Evolutionary conservation across 2,888 invertebrate genomes (phyloP), one percentile per base, ranked within the genome.

Genomic region (Drosophila barbarae): DNA sequence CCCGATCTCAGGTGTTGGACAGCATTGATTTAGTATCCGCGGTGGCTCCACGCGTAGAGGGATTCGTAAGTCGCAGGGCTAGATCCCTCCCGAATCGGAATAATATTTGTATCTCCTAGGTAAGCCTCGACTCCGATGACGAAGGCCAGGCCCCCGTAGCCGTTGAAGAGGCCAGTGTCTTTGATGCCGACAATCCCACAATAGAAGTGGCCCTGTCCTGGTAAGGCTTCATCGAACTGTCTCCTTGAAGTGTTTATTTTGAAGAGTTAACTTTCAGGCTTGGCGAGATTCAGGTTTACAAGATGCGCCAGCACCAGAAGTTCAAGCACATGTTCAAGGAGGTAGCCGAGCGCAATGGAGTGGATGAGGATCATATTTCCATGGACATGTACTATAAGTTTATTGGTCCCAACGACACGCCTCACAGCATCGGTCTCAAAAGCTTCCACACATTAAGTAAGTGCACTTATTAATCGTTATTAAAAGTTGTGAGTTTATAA

Each of bases 301-400:
- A 77, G n/a, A 36, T 85, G 13, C 77, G 87, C 4, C 81, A 79
- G 65, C 75, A 86, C 64, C 89, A 89, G 58, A 88, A 88, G 60
- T 88, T 88, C 67, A 13, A 61, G 3, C 68, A 76, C 18, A 66
- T 88, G 53, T 87, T 89, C 38, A 66, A 78, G 30, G 69, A 74
- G 55, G 61, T 88, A 36, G 83, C 88, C 0, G 57, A 85, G 47
- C 83, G 86, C 13, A 87, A 88, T 64, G 69, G 70, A 7, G 82
- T 80, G 1, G 60, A 68, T 6, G 42, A 68, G 8, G 68, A 76
- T 1, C 73, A 81, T 50, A 60, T 89, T 32, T 73, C 85, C 9
- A 72, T 88, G 5, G 87, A 84, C 53, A 65, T 82, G 41, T 71
- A 88, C 44, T 78, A 83, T 50, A 69, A 72, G 9, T 77, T 88